Percentiles rank a stretch among this genome's conserved stretches.
Conservation (phyloP, 37 sponge, comb jelly and placozoan species). For the Spongilla lacustris region DNA sequence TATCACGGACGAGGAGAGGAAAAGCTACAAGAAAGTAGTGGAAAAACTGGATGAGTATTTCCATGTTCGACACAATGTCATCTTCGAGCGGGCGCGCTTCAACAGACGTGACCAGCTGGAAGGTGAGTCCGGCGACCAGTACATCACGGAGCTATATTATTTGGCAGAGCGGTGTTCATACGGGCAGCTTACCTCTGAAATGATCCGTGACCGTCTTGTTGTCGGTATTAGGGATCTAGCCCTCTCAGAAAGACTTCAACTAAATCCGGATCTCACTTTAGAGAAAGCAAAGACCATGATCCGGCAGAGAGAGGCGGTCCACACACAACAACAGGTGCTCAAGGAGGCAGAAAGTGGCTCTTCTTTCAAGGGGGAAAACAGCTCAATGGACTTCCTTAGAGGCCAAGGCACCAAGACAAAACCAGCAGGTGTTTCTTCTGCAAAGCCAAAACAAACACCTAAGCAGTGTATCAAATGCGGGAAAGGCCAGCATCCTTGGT, state of each 20-base stretch:
- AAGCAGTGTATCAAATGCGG: slow-evolving; percentile 11
- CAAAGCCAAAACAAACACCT: background rate
- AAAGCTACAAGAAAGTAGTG: slow-evolving; percentile 15
- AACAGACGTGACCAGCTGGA: slow-evolving; percentile 17
- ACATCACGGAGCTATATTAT: slow-evolving; percentile 11
- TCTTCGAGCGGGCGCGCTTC: slow-evolving; percentile 5
- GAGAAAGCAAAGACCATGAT: slow-evolving; percentile 31
- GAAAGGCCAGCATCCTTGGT: background rate
- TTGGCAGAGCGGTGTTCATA: slow-evolving; percentile 7
- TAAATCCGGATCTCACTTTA: slow-evolving; percentile 32
- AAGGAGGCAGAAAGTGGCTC: background rate
- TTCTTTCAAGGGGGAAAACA: no score
- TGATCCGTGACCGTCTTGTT: slow-evolving; percentile 28
- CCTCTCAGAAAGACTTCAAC: slow-evolving; percentile 15
- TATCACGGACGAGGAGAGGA: slow-evolving; percentile 18
- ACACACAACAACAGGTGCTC: slow-evolving; percentile 17
- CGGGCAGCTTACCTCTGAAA: background rate
- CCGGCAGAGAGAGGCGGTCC: slow-evolving; percentile 28
- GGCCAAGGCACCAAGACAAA: no score
- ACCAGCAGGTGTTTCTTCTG: no score
- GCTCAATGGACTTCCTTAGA: no score
- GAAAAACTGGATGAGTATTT: slow-evolving; percentile 24
- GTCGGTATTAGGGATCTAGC: slow-evolving; percentile 24
- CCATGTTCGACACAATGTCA: slow-evolving; percentile 5
- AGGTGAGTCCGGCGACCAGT: slow-evolving; percentile 26